Evolutionary conservation across 2,888 invertebrate genomes (phyloP).

Genomic region (Cepaea hortensis): DNA sequence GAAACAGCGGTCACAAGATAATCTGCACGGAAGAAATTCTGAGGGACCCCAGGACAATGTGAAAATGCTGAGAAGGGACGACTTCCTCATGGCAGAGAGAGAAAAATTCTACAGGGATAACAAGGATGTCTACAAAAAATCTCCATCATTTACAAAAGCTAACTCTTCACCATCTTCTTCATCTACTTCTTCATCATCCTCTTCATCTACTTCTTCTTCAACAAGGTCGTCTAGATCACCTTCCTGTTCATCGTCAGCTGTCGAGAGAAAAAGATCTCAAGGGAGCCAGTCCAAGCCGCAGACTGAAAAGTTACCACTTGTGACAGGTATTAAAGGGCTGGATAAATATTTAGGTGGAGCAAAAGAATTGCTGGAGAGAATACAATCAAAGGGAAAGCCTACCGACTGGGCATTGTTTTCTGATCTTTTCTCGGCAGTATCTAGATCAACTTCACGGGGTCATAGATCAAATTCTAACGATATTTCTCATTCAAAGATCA

Average conservation of each 20-base stretch:
- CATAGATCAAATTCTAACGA: neutral
- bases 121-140: slow-evolving; percentile 15
- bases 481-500: neutral
- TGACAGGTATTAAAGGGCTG: slow-evolving; percentile 41
- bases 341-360: slow-evolving; percentile 39
- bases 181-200: slow-evolving; percentile 9
- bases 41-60: neutral
- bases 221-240: neutral
- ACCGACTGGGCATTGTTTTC: slow-evolving; percentile 18
- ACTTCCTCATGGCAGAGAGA: slow-evolving; percentile 39
- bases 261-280: neutral
- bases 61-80: slow-evolving; percentile 21
- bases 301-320: neutral
- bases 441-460: neutral
- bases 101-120: slow-evolving; percentile 39
- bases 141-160: neutral
- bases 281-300: neutral
- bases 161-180: slow-evolving; percentile 28
- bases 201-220: slow-evolving; percentile 27
- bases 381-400: neutral
- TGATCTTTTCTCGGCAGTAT: slow-evolving; percentile 1
- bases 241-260: neutral
- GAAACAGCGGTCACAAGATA: neutral
- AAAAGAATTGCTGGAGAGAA: neutral
- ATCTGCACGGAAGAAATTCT: neutral